phyloP scores from a whole-genome alignment of 2,888 invertebrate genomes.

The Dynastes hyllus region DNA sequence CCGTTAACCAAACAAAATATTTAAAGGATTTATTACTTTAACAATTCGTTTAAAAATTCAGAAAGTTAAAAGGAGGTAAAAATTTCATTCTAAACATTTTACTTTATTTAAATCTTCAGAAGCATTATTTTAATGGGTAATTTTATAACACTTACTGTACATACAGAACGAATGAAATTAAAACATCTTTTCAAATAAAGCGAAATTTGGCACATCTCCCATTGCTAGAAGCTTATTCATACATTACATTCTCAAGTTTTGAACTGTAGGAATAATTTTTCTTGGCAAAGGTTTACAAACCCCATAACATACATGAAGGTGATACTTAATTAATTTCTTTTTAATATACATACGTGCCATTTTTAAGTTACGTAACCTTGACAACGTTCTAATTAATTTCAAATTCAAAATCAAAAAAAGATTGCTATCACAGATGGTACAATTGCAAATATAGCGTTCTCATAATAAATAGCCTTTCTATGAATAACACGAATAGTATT shows the following conservation, averaged over 20 bases:
- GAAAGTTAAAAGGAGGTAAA: not conserved
- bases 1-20: no score
- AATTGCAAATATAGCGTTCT: no score
- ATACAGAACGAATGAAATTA: not conserved
- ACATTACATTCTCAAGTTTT: not conserved
- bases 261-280: not conserved
- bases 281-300: not conserved
- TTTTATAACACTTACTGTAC: not conserved
- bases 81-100: not conserved
- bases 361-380: no score
- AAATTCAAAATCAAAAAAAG: no score
- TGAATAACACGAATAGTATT: not conserved
- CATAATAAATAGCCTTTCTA: not conserved
- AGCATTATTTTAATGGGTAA: not conserved
- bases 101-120: slow-evolving; percentile 4
- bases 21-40: no score
- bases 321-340: not conserved
- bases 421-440: no score
- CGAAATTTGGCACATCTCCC: slow-evolving; percentile 14
- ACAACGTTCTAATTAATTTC: no score
- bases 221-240: slow-evolving; percentile 8
- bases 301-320: not conserved
- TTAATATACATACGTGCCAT: no score
- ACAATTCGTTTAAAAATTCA: no score
- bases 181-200: not conserved